Evolutionary conservation across 2,113 vertebrate genomes (phyloP), one percentile per base, ranked within the genome.

Genomic region (Hyla sarda): DNA sequence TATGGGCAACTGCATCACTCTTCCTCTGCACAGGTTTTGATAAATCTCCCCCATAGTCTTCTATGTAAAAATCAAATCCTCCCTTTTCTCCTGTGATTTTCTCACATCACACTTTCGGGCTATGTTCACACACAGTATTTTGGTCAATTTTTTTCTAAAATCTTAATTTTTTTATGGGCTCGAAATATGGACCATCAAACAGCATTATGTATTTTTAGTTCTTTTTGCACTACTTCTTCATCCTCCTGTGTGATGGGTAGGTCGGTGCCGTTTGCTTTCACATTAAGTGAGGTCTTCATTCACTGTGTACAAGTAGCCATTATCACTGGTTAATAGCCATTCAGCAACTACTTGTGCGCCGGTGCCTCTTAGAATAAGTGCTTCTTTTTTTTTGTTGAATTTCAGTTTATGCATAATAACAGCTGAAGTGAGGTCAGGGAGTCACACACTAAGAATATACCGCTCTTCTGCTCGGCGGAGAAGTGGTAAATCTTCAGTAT

Each of bases 251-350:
- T 14, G 11, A 23, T 74, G 65, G 65, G 9, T 21, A 69, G 30
- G 12, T 56, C 67, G 13, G 1, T 48, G n/a, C 25, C 41, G n/a
- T 50, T 25, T 19, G 23, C 65, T 72, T n/a, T 23, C 19, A 30
- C 65, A 62, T 74, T 30, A 48, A 65, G 34, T 34, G 30, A 56
- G 48, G 67, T 60, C 34, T 72, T 28, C 50, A 50, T 65, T 76
- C 28, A 77, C 83, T 23, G 50, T 50, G 56, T 77, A 58, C 73
- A 65, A 50, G 52, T 23, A 47, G 50, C 60, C 32, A 86, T 86
- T 80, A 80, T 45, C 25, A 69, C 41, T 54, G n/a, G 58, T 72
- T 86, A 86, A 86, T 81, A 81, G 65, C 84, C 76, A 48, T 80
- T 72, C 60, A 86, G 80, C 32, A 19, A 48, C 34, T 71, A 34